These are phyloP conservation scores for Serinus canaria DNA, from an alignment of 2,113 vertebrate species.

Conservation along the genomic window DNA sequence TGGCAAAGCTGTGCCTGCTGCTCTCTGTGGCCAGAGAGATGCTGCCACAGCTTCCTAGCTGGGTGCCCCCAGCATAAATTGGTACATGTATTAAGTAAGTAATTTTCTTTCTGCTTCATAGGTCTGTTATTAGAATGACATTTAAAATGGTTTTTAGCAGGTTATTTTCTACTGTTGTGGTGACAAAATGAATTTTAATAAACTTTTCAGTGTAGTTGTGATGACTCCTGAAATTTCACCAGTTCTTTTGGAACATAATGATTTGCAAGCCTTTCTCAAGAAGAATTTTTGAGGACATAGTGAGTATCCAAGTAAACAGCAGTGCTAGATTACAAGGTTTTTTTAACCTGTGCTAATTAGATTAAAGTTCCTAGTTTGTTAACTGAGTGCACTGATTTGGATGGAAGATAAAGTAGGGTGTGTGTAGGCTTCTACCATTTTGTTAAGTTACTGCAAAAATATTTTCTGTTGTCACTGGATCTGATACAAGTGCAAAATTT, in stretches of 20 bases:
- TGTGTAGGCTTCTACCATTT: not conserved
- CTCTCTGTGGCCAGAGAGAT: not conserved
- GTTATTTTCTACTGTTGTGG: not conserved
- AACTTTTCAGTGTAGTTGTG: not conserved
- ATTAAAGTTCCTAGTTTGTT: not conserved
- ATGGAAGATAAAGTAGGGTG: not conserved
- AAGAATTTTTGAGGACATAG: not conserved
- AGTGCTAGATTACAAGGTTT: not conserved
- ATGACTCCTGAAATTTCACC: not conserved
- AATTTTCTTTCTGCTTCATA: not conserved
- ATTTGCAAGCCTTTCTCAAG: not conserved
- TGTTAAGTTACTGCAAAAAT: conserved; percentile 31
- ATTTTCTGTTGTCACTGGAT: conserved; percentile 27
- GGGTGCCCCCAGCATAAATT: not conserved
- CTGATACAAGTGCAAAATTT: conserved; percentile 35
- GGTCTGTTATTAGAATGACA: not conserved
- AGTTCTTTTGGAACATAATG: not conserved
- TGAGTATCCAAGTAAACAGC: not conserved
- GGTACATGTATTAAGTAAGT: not conserved
- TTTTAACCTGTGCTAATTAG: conserved; percentile 10
- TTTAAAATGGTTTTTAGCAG: not conserved
- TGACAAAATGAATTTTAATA: not conserved
- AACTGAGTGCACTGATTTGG: not conserved
- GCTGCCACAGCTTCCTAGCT: not conserved
- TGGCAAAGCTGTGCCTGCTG: not conserved